Percentiles rank a stretch among this genome's conserved stretches.
These are phyloP conservation scores for Struthio camelus DNA, from an alignment of 2,113 vertebrate genomes.

Conservation along the genomic window DNA sequence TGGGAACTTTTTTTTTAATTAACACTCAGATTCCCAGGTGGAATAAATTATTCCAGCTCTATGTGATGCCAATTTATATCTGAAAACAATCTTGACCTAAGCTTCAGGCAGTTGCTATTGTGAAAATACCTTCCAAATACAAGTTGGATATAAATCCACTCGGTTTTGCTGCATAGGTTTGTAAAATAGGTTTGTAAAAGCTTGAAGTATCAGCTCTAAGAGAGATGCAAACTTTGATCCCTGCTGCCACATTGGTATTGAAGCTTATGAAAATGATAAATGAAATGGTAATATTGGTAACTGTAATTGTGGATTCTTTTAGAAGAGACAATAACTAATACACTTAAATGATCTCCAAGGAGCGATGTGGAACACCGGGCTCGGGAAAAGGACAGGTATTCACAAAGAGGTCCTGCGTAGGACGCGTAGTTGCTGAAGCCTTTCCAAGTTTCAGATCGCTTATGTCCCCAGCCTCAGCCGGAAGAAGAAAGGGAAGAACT, in stretches of 20 bases:
- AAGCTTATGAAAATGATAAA: rapidly evolving
- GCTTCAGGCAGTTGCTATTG: rapidly evolving
- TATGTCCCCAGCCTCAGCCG: background rate
- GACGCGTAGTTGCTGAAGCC: rapidly evolving
- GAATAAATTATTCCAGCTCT: background rate
- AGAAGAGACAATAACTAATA: background rate
- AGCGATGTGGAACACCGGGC: rapidly evolving
- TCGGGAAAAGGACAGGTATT: rapidly evolving
- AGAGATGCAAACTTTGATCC: background rate
- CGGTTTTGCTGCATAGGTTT: rapidly evolving
- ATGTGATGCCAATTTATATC: background rate
- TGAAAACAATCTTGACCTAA: background rate
- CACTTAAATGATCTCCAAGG: rapidly evolving
- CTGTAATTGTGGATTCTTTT: rapidly evolving
- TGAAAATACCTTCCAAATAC: background rate
- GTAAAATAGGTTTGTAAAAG: background rate
- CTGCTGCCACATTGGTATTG: rapidly evolving
- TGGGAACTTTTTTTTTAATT: background rate
- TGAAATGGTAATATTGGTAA: background rate
- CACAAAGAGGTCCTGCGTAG: rapidly evolving
- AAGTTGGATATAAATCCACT: background rate
- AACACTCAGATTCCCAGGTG: background rate
- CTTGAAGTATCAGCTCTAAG: rapidly evolving
- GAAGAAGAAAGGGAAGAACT: background rate
- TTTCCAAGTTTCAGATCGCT: background rate